Percentiles rank a stretch among this genome's conserved stretches.
Conservation (phyloP, 2,888 invertebrate species). For the Luperina testacea region DNA sequence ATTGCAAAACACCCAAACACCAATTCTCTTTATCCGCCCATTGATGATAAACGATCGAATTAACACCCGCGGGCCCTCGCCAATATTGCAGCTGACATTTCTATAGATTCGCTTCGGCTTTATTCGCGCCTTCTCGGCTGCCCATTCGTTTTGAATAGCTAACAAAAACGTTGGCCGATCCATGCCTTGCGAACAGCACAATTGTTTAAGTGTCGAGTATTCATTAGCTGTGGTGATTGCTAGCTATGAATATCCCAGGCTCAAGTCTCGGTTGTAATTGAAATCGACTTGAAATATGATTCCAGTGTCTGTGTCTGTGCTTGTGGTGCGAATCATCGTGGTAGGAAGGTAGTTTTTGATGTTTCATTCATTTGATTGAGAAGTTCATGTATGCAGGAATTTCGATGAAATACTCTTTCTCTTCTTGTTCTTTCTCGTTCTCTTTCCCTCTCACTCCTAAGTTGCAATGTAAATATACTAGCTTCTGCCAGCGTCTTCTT, state of each 20-base stretch:
- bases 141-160: slow-evolving; percentile 41
- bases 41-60: slow-evolving; percentile 60
- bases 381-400: background rate
- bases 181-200: slow-evolving; percentile 40
- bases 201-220: slow-evolving; percentile 56
- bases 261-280: slow-evolving; percentile 44
- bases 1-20: slow-evolving; percentile 30
- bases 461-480: background rate
- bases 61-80: slow-evolving; percentile 43
- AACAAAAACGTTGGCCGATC: slow-evolving; percentile 62
- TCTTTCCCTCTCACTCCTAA: background rate
- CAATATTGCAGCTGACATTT: slow-evolving; percentile 65
- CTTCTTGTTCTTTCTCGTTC: background rate
- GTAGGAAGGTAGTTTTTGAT: background rate
- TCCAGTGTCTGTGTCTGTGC: slow-evolving; percentile 35
- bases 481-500: no score
- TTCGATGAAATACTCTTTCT: background rate
- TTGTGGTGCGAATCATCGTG: background rate
- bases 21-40: slow-evolving; percentile 37
- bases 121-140: slow-evolving; percentile 51
- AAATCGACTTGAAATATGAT: slow-evolving; percentile 56
- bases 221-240: slow-evolving; percentile 58
- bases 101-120: slow-evolving; percentile 53
- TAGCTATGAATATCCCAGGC: slow-evolving; percentile 46
- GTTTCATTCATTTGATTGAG: slow-evolving; percentile 2